Evolutionary conservation across 2,888 invertebrate genomes (phyloP).

Genomic region (Anorthoa munda): DNA sequence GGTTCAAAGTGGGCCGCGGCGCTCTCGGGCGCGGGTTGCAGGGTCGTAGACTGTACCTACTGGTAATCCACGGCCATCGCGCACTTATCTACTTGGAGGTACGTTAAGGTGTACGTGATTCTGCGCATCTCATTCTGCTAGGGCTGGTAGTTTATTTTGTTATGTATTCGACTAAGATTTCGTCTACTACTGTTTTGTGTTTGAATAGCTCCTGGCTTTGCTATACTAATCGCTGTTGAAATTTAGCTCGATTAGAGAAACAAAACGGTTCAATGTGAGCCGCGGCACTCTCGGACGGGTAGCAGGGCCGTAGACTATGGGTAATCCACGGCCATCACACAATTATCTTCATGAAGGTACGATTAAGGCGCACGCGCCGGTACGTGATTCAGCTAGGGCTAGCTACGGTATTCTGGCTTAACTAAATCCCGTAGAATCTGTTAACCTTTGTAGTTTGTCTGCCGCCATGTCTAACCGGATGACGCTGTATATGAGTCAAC

Average conservation of each 20-base stretch:
- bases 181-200: too few relatives aligned
- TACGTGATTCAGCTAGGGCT: conserved; percentile 67
- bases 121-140: too few relatives aligned
- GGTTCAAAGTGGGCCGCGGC: conserved; percentile 54
- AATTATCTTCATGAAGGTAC: conserved; percentile 68
- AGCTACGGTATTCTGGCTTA: neutral
- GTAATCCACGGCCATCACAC: conserved; percentile 70
- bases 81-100: too few relatives aligned
- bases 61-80: too few relatives aligned
- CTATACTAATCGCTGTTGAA: too few relatives aligned
- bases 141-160: too few relatives aligned
- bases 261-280: conserved; percentile 59
- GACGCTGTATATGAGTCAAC: neutral
- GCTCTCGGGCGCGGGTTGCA: conserved; percentile 25
- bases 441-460: neutral
- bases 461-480: neutral
- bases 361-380: conserved; percentile 65
- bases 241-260: conserved; percentile 43
- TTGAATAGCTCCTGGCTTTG: too few relatives aligned
- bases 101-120: too few relatives aligned
- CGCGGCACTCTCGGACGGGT: conserved; percentile 17
- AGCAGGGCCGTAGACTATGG: neutral
- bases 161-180: too few relatives aligned
- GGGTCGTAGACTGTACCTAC: too few relatives aligned
- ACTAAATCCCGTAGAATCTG: too few relatives aligned